Evolutionary conservation across 2,888 invertebrate genomes (phyloP).

Genomic region (Ligdia adustata): DNA sequence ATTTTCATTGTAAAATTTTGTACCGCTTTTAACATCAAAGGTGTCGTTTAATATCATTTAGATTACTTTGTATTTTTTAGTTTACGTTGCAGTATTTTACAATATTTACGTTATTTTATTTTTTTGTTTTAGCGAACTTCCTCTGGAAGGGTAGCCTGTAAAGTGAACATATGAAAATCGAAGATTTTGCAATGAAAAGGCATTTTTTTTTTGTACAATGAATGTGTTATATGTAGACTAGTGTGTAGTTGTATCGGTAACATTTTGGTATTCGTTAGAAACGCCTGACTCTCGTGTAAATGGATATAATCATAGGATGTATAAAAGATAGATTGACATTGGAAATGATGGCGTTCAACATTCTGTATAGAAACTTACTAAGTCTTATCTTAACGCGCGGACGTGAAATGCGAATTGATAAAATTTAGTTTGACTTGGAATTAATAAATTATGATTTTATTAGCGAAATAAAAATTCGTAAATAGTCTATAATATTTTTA

Average conservation of each 20-base stretch:
- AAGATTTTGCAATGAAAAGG: slow-evolving; percentile 37
- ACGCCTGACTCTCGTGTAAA: slow-evolving; percentile 40
- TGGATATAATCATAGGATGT: too few relatives aligned
- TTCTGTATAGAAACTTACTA: too few relatives aligned
- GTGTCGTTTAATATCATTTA: background rate
- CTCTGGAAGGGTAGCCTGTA: slow-evolving; percentile 33
- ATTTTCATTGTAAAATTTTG: slow-evolving; percentile 29
- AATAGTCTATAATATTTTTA: too few relatives aligned
- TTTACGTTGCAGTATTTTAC: background rate
- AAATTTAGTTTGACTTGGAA: too few relatives aligned
- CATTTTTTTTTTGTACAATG: slow-evolving; percentile 12
- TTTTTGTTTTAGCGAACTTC: slow-evolving; percentile 36
- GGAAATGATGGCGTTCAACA: too few relatives aligned
- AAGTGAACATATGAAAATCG: slow-evolving; percentile 25
- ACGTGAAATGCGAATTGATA: too few relatives aligned
- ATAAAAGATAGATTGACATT: too few relatives aligned
- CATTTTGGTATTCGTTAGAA: slow-evolving; percentile 33
- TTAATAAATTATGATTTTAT: too few relatives aligned
- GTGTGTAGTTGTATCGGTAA: slow-evolving; percentile 26
- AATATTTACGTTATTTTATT: slow-evolving; percentile 26
- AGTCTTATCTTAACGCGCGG: too few relatives aligned
- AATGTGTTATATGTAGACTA: slow-evolving; percentile 22
- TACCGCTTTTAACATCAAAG: slow-evolving; percentile 1
- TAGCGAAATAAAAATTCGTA: too few relatives aligned
- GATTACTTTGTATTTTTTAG: background rate